A percentile compares a stretch with the other conserved stretches of the same genome.
These are phyloP conservation scores for Pecten maximus DNA, from an alignment of 2,888 invertebrate genomes.

Conservation along the genomic window DNA sequence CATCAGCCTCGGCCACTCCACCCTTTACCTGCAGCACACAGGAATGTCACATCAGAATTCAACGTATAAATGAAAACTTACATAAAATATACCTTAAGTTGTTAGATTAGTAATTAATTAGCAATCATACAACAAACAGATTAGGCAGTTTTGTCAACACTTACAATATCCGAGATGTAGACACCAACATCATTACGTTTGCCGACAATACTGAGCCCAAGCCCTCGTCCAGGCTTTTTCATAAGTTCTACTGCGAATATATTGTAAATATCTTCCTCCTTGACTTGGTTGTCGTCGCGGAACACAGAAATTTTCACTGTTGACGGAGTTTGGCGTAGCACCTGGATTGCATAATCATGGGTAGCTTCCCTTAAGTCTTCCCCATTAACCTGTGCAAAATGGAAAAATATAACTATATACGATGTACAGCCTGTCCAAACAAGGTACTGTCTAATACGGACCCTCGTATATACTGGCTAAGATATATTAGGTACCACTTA, in stretches of 20 bases:
- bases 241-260: slow-evolving; percentile 88
- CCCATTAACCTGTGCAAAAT: slow-evolving; percentile 86
- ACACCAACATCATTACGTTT: slow-evolving; percentile 89
- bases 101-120: neutral
- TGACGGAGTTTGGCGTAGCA: slow-evolving; percentile 91
- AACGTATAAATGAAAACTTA: neutral
- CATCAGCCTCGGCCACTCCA: slow-evolving; percentile 92
- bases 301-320: slow-evolving; percentile 92
- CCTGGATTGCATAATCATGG: slow-evolving; percentile 88
- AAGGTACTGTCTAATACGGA: no score
- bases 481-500: no score
- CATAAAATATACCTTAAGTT: no score
- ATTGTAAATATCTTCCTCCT: slow-evolving; percentile 87
- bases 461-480: no score
- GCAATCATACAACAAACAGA: neutral
- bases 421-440: no score
- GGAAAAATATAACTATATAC: no score
- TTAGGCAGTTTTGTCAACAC: slow-evolving; percentile 69
- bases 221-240: slow-evolving; percentile 92
- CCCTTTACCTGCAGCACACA: slow-evolving; percentile 89
- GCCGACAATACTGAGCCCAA: slow-evolving; percentile 90
- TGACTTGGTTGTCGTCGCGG: slow-evolving; percentile 84
- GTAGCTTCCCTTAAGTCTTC: slow-evolving; percentile 91
- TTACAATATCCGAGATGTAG: slow-evolving; percentile 96
- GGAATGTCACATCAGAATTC: neutral